phyloP scores from a whole-genome alignment of 2,888 invertebrate species.

The Polyommatus icarus region DNA sequence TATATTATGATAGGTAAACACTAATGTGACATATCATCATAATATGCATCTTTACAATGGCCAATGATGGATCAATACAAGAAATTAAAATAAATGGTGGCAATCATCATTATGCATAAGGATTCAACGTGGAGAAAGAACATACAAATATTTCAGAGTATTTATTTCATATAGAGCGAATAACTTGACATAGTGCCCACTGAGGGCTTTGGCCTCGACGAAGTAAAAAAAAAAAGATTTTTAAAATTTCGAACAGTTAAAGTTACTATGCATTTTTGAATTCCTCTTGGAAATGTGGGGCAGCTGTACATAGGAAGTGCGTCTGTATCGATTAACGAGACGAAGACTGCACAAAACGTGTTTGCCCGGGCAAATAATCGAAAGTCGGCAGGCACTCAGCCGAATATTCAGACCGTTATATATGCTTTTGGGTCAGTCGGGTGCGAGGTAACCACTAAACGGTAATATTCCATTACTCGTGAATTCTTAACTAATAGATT shows the following conservation, averaged over 20 bases:
- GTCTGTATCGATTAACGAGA: constrained; percentile 31
- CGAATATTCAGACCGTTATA: constrained; percentile 44
- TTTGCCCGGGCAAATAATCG: constrained; percentile 39
- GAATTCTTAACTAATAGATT: constrained; percentile 25
- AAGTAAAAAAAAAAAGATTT: too few species aligned
- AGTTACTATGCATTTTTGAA: neutral
- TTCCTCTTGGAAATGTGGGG: constrained; percentile 31
- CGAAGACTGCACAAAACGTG: constrained; percentile 29
- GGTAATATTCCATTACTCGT: constrained; percentile 32
- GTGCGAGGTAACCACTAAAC: constrained; percentile 19
- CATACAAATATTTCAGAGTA: neutral
- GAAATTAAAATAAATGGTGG: too few species aligned
- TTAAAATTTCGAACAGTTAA: neutral
- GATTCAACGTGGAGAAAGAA: neutral
- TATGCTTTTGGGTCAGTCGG: constrained; percentile 41
- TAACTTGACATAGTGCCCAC: too few species aligned
- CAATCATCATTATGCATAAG: neutral
- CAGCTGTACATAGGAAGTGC: constrained; percentile 33
- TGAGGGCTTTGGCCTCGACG: too few species aligned
- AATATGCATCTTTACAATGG: too few species aligned
- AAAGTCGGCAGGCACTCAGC: constrained; percentile 41
- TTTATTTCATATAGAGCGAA: too few species aligned
- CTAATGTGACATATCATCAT: neutral
- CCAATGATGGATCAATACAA: too few species aligned
- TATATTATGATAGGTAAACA: neutral